Evolutionary conservation across 37 sponge, comb jelly and placozoan genomes (phyloP), one percentile per base, ranked within the genome.

Genomic region (Chondrilla cf. caribensis): DNA sequence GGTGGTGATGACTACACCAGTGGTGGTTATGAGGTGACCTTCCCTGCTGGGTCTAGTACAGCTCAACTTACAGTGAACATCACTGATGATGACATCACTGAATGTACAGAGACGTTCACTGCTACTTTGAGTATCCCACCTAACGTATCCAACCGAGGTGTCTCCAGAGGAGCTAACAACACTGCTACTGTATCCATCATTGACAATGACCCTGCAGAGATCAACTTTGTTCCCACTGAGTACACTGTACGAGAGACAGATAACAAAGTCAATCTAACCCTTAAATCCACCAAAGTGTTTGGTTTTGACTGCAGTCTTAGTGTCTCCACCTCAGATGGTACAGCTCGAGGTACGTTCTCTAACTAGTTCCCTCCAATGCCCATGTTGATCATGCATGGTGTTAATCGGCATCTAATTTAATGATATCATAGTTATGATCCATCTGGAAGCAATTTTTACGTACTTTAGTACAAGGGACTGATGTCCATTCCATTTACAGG

Each of bases 91-190:
- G 25, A 38, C 25, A 40, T 7, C 36, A 3, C 44, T 39, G 76
- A 73, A 40, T n/a, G 7, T n/a, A 42, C 11, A 39, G 89, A 89
- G 51, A 35, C 14, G 18, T 89, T 89, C 25, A 38, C 42, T 57
- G 88, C 71, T 22, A 40, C 0, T 21, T 77, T 89, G 51, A 42
- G 25, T 9, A 40, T 73, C 21, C 44, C 44, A 39, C 24, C 41
- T 8, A 68, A 31, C 11, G n/a, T 41, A 35, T 15, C 77, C 28
- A 22, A 5, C n/a, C 25, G 18, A 31, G 51, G 28, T 25, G 66
- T 76, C 14, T 32, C 29, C n/a, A 60, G 44, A 38, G 80, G 81
- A 33, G 19, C 41, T 21, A 21, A 29, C 28, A 58, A 77, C 51
- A 81, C 54, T 33, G 78, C 87, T 2, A 43, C 44, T 0, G 67